A percentile compares a stretch with the other conserved stretches of the same genome.
phyloP scores from a whole-genome alignment of 2,113 vertebrate genomes.

The Pygoscelis antarcticus region DNA sequence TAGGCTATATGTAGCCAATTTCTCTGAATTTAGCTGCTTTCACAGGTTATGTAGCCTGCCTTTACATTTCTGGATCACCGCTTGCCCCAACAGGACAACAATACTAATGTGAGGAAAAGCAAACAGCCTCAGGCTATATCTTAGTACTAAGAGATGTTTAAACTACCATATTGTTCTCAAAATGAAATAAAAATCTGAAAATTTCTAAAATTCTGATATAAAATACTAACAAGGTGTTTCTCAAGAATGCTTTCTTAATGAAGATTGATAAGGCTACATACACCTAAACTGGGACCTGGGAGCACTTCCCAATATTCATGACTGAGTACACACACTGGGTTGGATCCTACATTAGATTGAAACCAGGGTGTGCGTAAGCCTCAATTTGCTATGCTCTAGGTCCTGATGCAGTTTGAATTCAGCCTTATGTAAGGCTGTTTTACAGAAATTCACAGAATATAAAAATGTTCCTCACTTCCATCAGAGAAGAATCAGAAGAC shows the following conservation, averaged over 20 bases:
- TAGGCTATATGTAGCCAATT: background rate
- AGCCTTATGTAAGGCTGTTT: background rate
- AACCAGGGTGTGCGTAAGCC: background rate
- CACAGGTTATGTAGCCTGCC: background rate
- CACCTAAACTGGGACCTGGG: background rate
- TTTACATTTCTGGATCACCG: slow-evolving; percentile 4
- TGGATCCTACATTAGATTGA: background rate
- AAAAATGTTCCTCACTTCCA: background rate
- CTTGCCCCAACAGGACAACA: slow-evolving; percentile 19
- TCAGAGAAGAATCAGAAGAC: background rate
- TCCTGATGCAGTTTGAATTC: background rate
- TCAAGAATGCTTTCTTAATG: background rate
- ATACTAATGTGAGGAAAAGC: slow-evolving; percentile 2
- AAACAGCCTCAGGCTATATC: background rate
- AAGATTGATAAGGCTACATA: background rate
- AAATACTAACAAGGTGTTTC: background rate
- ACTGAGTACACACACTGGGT: background rate
- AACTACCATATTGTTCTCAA: background rate
- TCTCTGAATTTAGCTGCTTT: slow-evolving; percentile 18
- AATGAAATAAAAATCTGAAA: background rate
- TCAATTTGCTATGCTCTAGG: background rate
- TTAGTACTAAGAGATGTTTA: background rate
- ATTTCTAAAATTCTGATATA: background rate
- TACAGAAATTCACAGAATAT: background rate
- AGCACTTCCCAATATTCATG: background rate